Percentiles rank a stretch among this genome's conserved stretches.
phyloP scores from a whole-genome alignment of 2,113 vertebrate genomes.

The Tachuris rubrigastra region DNA sequence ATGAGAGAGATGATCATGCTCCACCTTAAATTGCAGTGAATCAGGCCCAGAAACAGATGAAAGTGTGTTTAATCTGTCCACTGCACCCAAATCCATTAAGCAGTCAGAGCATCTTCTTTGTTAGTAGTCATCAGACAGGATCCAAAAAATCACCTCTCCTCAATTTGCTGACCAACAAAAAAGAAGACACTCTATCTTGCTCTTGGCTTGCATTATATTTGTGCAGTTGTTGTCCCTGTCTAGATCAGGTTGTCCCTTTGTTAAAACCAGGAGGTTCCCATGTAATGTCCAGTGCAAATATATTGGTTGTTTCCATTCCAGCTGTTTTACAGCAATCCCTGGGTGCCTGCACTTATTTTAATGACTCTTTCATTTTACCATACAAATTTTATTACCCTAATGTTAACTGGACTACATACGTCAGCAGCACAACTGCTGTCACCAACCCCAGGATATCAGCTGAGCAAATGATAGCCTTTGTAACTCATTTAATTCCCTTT shows the following conservation, averaged over 20 bases:
- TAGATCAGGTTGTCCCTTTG: neutral
- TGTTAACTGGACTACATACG: neutral
- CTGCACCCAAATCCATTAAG: neutral
- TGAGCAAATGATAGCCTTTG: neutral
- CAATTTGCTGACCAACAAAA: neutral
- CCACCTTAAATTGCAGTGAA: neutral
- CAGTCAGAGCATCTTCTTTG: neutral
- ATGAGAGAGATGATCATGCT: neutral
- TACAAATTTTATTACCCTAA: neutral
- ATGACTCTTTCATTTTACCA: neutral
- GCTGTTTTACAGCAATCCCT: neutral
- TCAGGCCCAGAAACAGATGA: neutral
- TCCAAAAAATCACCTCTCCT: neutral
- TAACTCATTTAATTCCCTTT: neutral
- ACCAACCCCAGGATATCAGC: neutral
- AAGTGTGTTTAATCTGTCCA: neutral
- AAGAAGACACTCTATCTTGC: neutral
- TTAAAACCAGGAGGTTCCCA: neutral
- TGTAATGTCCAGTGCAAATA: neutral
- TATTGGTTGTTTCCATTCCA: neutral
- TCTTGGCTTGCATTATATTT: neutral
- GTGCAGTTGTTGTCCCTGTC: neutral
- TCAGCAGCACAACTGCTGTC: neutral
- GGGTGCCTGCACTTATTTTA: neutral
- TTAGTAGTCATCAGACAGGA: neutral